Evolutionary conservation across 2,888 invertebrate species (phyloP), one percentile per base, ranked within the genome.

Genomic region (Eupithecia insigniata): DNA sequence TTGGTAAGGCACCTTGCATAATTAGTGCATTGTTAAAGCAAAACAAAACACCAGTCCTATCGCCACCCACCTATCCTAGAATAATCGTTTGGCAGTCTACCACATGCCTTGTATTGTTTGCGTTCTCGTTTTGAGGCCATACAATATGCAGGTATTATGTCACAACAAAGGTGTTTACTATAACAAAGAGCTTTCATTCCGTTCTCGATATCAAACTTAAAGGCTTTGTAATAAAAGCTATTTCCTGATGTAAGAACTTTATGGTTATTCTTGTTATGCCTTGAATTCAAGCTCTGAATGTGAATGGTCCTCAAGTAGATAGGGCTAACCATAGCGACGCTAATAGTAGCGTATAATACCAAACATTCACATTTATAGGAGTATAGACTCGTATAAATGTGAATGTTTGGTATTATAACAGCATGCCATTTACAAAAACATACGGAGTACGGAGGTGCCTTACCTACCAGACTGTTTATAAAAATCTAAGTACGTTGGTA

Each of bases 21-120:
- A 71, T 74, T 71, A 77, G 66, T 73, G 70, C 70, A 75, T 74
- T 74, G 69, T 72, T n/a, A 71, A 71, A 70, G 66, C 81, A 78
- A 72, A 78, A 76, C 73, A 78, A 79, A 70, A 76, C 68, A 72
- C 77, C 80, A 78, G 76, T 75, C 71, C 74, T 71, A 75, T 46
- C 76, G 74, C 79, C 82, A 78, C 80, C 81, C 81, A 78, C 83
- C 71, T 78, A 78, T 80, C 79, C 80, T 78, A 80, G 72, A 70
- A 79, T 78, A 79, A 78, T 58, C 79, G 81, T 82, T 85, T 86
- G 87, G 87, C 83, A 84, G 75, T 75, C 69, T 70, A 72, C 76
- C 76, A 79, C 79, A 82, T 83, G 80, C 79, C 78, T 78, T 78
- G 79, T 82, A 81, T 83, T 83, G 81, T 83, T 39, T 80, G 76